Base-by-base conservation (phyloP, 2,797 vertebrate species). In the Pristis pectinata region DNA sequence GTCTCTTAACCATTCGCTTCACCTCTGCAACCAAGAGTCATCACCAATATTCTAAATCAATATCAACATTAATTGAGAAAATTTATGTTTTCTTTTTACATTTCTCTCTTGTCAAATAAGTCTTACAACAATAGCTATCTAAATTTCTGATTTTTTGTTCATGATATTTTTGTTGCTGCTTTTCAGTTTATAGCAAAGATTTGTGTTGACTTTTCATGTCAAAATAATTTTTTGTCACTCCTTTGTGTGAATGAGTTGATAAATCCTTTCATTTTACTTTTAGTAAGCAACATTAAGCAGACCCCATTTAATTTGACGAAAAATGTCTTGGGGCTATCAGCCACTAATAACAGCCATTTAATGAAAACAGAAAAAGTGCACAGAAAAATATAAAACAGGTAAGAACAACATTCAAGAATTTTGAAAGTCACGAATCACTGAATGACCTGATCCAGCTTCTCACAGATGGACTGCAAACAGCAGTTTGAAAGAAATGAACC, bases 341-440 rank as follows among this genome's bases (percentile, higher is more conserved):
- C 92, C 59, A 67, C 41, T 93, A 74, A 93, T 72, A 93, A 74
- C 92, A 93, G 67, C 92, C 67, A 93, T 93, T 74, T 93, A 93
- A 93, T 74, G 27, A 49, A 93, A 93, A 74, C 92, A 74, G 41
- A 72, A 74, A 91, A 93, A 27, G 9, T 93, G 92, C 92, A 93
- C 67, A 93, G 92, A 93, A 93, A 87, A 93, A 93, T 93, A 93
- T 72, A 93, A 93, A 93, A 93, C 92, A 74, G 92, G 70, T 74
- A 93, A 74, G 30, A 53, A 74, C 67, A 74, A 74, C 92, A 93
- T 93, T 93, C 91, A 93, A 93, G 64, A 93, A 93, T 49, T 93
- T 49, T 72, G 64, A 93, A 70, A 93, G 64, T 93, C 91, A 93
- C 61, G 91, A 93, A 93, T 70, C 91, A 93, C 67, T 37, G 37